Conservation (phyloP, 1,140 invertebrate species). For the Drosophila santomea region DNA sequence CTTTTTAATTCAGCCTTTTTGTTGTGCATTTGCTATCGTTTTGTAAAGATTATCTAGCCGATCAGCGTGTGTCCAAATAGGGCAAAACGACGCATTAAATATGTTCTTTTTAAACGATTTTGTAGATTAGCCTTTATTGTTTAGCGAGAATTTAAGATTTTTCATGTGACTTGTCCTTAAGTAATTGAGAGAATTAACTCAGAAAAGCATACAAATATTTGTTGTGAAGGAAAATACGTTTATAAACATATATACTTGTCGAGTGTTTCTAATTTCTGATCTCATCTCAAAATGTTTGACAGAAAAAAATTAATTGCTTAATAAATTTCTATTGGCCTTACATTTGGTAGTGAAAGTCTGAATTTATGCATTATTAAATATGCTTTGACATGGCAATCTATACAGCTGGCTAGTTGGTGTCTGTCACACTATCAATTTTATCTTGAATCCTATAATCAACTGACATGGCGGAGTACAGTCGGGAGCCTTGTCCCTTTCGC, state of each 20-base stretch:
- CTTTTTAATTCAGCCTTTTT: constrained; percentile 30
- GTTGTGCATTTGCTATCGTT: constrained; percentile 39
- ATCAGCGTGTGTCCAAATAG: constrained; percentile 55
- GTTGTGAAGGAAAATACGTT: too few species aligned
- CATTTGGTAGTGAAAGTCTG: too few species aligned
- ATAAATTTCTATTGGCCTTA: background rate
- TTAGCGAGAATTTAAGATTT: constrained; percentile 46
- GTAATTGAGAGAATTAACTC: constrained; percentile 17
- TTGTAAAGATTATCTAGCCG: constrained; percentile 64
- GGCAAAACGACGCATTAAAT: constrained; percentile 55
- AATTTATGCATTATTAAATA: too few species aligned
- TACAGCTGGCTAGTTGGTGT: background rate
- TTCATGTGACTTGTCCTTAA: constrained; percentile 37
- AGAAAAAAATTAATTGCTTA: too few species aligned
- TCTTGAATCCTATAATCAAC: background rate
- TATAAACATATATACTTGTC: too few species aligned
- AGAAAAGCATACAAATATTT: background rate
- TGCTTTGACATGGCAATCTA: background rate
- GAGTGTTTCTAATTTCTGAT: background rate
- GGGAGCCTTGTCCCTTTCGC: constrained; percentile 69
- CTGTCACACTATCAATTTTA: background rate
- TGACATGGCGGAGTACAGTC: constrained; percentile 63
- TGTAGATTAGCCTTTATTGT: constrained; percentile 55
- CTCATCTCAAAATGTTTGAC: background rate
- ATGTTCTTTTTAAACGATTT: constrained; percentile 50